These are phyloP conservation scores for Crossocerus cetratus DNA, from an alignment of 2,888 invertebrate genomes.

Conservation along the genomic window DNA sequence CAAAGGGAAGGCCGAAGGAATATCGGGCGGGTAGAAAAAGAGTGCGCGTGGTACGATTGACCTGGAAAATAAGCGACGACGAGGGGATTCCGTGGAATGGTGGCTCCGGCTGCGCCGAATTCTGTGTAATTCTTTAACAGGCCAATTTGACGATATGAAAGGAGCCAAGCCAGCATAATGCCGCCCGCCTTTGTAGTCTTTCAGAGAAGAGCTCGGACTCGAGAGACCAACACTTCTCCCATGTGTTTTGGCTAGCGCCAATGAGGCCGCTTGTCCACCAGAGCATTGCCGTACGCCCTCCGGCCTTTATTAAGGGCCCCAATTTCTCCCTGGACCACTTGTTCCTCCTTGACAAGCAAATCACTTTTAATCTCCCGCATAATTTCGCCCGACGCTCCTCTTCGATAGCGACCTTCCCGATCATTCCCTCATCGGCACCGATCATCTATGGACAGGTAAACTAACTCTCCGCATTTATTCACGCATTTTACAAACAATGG, in stretches of 20 bases:
- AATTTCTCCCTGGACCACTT: conserved; percentile 59
- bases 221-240: conserved; percentile 33
- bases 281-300: conserved; percentile 38
- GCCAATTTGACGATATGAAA: conserved; percentile 72
- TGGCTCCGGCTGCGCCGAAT: conserved; percentile 39
- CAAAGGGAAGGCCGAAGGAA: conserved; percentile 14
- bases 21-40: conserved; percentile 27
- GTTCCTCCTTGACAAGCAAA: conserved; percentile 60
- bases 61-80: conserved; percentile 40
- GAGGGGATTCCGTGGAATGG: conserved; percentile 49
- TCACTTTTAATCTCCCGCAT: conserved; percentile 51
- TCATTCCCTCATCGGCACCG: too few relatives aligned
- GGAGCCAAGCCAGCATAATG: conserved; percentile 47
- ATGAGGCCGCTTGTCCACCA: conserved; percentile 56
- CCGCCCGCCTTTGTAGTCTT: conserved; percentile 52
- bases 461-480: too few relatives aligned
- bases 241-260: conserved; percentile 44
- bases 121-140: conserved; percentile 70
- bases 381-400: conserved; percentile 40
- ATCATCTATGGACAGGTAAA: too few relatives aligned
- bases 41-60: conserved; percentile 31
- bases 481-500: too few relatives aligned
- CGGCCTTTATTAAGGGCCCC: conserved; percentile 57
- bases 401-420: too few relatives aligned
- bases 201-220: conserved; percentile 47